Evolutionary conservation across 2,113 vertebrate genomes (phyloP), one percentile per base, ranked within the genome.

Genomic region (Lophochroa leadbeateri): DNA sequence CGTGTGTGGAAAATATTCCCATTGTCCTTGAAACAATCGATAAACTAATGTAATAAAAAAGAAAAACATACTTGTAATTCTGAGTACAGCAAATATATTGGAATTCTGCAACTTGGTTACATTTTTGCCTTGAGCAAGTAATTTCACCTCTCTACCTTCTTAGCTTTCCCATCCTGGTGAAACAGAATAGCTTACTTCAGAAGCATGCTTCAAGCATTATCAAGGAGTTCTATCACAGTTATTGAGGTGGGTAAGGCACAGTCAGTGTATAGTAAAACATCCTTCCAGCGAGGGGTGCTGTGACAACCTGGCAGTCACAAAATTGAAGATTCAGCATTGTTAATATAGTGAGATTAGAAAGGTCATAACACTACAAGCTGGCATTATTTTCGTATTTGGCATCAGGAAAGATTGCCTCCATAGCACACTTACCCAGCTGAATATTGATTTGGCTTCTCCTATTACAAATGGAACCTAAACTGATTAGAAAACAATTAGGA

Each of bases 401-500:
- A 68, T 16, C 14, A 57, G 64, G 68, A 53, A 25, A 33, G 43
- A 60, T 53, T 86, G 72, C 39, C 60, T 88, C 64, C 60, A 31
- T 20, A 31, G 92, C 90, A 94, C 28, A 75, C 84, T 91, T 88
- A 43, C 80, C 76, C 81, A 15, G 60, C 61, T 86, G 25, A 75
- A 44, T 86, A 86, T 76, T 83, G 86, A 80, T 90, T 90, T 83
- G 80, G 69, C 64, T 71, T 52, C 79, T 90, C 85, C 44, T 37
- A 77, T 77, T 86, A 63, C 39, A 84, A 57, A 91, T 6, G 8
- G 67, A 90, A 80, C 16, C 63, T 80, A 90, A 96, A 83, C 82
- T 63, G 49, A 93, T 92, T 89, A 88, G 63, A 95, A 92, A 94
- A 78, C 75, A 90, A 61, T 93, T 86, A 95, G 49, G 49, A 82